Conservation (phyloP, 2,113 vertebrate genomes). For the Oceanites oceanicus region DNA sequence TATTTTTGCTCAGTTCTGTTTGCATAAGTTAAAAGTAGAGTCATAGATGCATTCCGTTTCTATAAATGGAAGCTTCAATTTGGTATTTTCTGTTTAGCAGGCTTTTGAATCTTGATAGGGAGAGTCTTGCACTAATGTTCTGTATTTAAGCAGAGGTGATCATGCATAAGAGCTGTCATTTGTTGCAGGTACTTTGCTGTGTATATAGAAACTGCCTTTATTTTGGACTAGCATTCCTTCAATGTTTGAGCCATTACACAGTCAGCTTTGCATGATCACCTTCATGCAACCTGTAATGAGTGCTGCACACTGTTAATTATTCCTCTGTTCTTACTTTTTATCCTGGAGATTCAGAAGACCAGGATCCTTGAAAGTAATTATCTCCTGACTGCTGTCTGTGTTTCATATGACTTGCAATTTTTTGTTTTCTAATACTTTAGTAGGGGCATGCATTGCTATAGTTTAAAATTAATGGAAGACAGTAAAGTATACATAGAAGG, state of each 20-base stretch:
- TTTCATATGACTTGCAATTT: not conserved
- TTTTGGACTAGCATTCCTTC: not conserved
- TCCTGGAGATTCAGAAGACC: not conserved
- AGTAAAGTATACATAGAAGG: not conserved
- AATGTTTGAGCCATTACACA: not conserved
- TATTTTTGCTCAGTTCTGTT: not conserved
- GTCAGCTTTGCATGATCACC: not conserved
- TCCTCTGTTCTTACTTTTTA: not conserved
- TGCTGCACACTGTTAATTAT: not conserved
- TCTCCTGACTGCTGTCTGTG: not conserved
- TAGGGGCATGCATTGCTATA: not conserved
- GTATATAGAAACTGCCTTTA: not conserved
- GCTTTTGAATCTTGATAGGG: not conserved
- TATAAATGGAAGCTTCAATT: not conserved
- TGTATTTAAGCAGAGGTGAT: not conserved
- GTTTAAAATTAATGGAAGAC: not conserved
- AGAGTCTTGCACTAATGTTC: not conserved
- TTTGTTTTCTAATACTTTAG: not conserved
- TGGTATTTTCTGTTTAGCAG: not conserved
- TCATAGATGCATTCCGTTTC: not conserved
- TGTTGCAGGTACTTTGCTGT: not conserved
- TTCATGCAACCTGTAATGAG: not conserved
- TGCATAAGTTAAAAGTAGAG: not conserved
- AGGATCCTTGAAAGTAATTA: not conserved
- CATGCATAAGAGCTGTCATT: not conserved